phyloP scores from a whole-genome alignment of 2,888 invertebrate species.

The Orchestes rusci region DNA sequence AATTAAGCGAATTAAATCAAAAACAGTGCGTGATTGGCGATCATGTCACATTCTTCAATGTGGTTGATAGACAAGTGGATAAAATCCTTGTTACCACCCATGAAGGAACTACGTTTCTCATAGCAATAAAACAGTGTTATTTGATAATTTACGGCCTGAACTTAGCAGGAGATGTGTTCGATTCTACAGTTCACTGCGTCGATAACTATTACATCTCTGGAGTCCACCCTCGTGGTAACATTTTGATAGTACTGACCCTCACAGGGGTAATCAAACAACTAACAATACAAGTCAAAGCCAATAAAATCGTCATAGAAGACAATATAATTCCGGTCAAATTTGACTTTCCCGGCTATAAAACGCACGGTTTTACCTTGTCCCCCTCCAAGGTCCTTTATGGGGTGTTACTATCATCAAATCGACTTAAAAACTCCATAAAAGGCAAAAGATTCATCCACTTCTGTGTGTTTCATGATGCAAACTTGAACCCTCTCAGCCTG shows the following conservation, averaged over 20 bases:
- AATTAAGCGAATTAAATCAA: slow-evolving; percentile 30
- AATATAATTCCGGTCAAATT: slow-evolving; percentile 33
- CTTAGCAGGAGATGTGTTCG: slow-evolving; percentile 32
- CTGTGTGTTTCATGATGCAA: slow-evolving; percentile 32
- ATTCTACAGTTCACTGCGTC: slow-evolving; percentile 30
- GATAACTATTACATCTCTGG: slow-evolving; percentile 37
- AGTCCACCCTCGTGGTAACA: slow-evolving; percentile 32
- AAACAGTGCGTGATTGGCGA: slow-evolving; percentile 25
- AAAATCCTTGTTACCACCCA: slow-evolving; percentile 32
- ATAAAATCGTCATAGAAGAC: slow-evolving; percentile 34
- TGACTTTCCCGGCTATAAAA: slow-evolving; percentile 26
- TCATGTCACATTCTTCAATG: slow-evolving; percentile 29
- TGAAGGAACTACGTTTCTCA: slow-evolving; percentile 30
- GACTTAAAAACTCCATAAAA: slow-evolving; percentile 29
- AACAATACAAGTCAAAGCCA: slow-evolving; percentile 27
- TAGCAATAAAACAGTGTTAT: slow-evolving; percentile 33
- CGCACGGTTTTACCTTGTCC: slow-evolving; percentile 36
- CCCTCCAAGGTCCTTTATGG: slow-evolving; percentile 34
- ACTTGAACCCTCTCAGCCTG: slow-evolving; percentile 33
- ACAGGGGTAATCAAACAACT: slow-evolving; percentile 36
- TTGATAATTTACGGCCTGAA: slow-evolving; percentile 34
- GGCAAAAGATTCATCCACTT: slow-evolving; percentile 31
- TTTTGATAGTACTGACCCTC: slow-evolving; percentile 33
- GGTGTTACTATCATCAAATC: slow-evolving; percentile 33
- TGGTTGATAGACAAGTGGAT: slow-evolving; percentile 33